These are phyloP conservation scores for Caenorhabditis sp. DNA, from an alignment of 2,888 invertebrate species.

Conservation along the genomic window DNA sequence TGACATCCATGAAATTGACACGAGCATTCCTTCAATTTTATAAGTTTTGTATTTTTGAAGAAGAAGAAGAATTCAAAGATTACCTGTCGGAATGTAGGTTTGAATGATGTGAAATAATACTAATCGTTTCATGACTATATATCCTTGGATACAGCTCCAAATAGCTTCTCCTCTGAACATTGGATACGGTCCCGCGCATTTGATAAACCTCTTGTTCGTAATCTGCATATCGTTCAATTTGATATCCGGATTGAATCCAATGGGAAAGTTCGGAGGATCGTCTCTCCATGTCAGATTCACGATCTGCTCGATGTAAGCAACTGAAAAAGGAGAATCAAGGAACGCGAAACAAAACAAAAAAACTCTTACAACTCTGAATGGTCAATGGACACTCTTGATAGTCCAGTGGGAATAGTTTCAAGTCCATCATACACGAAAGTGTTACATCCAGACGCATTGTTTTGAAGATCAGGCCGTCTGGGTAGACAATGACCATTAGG, in stretches of 20 bases:
- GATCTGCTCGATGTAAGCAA: conserved; percentile 82
- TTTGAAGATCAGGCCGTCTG: conserved; percentile 83
- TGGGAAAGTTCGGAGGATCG: conserved; percentile 79
- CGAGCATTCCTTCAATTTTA: conserved; percentile 77
- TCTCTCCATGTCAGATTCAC: conserved; percentile 82
- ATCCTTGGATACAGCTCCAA: conserved; percentile 82
- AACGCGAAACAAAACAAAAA: conserved; percentile 9
- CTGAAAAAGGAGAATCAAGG: conserved; percentile 49
- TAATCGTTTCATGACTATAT: conserved; percentile 81
- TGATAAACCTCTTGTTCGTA: conserved; percentile 70
- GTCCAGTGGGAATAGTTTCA: conserved; percentile 79
- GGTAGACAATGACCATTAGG: conserved; percentile 80
- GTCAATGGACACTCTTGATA: conserved; percentile 80
- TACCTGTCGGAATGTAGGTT: conserved; percentile 82
- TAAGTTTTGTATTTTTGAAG: not conserved
- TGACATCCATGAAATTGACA: conserved; percentile 82
- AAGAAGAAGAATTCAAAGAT: conserved; percentile 7
- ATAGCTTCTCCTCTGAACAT: conserved; percentile 82
- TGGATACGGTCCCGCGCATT: conserved; percentile 80
- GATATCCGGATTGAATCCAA: conserved; percentile 80
- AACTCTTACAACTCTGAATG: conserved; percentile 81
- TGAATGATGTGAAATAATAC: conserved; percentile 83
- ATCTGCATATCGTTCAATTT: conserved; percentile 83
- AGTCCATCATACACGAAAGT: conserved; percentile 80
- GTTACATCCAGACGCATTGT: conserved; percentile 83